These are phyloP conservation scores for Nothobranchius furzeri DNA, from an alignment of 2,113 vertebrate species.

Conservation along the genomic window DNA sequence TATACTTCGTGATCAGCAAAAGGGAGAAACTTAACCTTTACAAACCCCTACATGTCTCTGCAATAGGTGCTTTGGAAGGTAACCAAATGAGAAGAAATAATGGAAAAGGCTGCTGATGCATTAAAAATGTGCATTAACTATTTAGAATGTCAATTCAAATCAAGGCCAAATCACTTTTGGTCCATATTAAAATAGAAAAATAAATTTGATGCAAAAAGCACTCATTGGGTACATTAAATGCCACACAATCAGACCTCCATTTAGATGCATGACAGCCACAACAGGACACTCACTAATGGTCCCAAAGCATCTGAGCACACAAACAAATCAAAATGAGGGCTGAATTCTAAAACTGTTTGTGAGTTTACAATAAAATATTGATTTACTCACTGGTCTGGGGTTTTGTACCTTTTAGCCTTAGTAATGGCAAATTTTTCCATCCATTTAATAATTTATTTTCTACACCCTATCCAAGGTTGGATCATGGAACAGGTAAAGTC, in stretches of 20 bases:
- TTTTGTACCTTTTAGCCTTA: not conserved
- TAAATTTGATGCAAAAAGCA: constrained; percentile 13
- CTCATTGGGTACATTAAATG: constrained; percentile 9
- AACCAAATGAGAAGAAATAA: constrained; percentile 60
- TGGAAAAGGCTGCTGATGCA: constrained; percentile 52
- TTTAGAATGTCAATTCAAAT: constrained; percentile 47
- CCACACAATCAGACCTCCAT: not conserved
- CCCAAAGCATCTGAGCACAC: not conserved
- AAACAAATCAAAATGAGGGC: not conserved
- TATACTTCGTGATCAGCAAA: constrained; percentile 22
- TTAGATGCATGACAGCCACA: not conserved
- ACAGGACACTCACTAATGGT: not conserved
- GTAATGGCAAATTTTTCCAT: not conserved
- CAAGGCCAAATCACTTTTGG: constrained; percentile 28
- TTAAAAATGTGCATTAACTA: constrained; percentile 59
- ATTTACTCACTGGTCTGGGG: no score
- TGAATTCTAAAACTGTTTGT: no score
- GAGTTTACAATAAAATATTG: no score
- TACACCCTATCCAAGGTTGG: no score
- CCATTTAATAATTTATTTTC: no score
- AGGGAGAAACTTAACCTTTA: constrained; percentile 28
- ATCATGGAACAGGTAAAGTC: no score
- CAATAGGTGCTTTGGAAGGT: constrained; percentile 39
- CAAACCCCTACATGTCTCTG: constrained; percentile 17
- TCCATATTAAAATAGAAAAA: constrained; percentile 42